Evolutionary conservation across 1,140 invertebrate genomes (phyloP), one percentile per base, ranked within the genome.

Genomic region (Nasonia longicornis): DNA sequence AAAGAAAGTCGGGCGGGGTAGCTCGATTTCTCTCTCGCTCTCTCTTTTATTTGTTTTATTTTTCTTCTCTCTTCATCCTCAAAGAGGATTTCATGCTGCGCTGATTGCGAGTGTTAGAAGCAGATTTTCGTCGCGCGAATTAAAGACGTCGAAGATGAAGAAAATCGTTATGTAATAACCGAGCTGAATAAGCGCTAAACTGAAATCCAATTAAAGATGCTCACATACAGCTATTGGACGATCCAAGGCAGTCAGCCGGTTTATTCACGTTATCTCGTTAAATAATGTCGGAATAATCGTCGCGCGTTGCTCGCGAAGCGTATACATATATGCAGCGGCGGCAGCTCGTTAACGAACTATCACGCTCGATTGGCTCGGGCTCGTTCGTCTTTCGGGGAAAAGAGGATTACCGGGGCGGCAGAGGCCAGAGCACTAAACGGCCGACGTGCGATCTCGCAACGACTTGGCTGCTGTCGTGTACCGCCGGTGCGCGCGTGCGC

Each of bases 281-380:
- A 52, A 52, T 52, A 52, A 52, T 52, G 48, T 16, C 48, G 1
- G 7, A 52, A 52, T 52, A 52, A 52, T 52, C 48, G 16, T 14
- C 14, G 48, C 12, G 12, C 3, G 3, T 52, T 16, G 48, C 4
- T 35, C 31, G 31, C 31, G 3, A 35, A 35, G 3, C 12, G 8
- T 16, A 52, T 20, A 42, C 10, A 42, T 52, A 52, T 10, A 10
- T 20, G 48, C 48, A 16, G 14, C 48, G 48, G 48, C 48, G 11
- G 48, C 12, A 58, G 52, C 52, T 58, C 52, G 52, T 58, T 74
- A 74, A 74, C 52, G 45, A 63, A 22, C 45, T 74, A 74, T 74
- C 52, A 58, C 26, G 1, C 26, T 58, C 26, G 48, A 74, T 52
- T 74, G 12, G 3, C 4, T 11, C 22, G 20, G 26, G 52, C 52